Percentiles rank a stretch among this genome's conserved stretches.
Evolutionary conservation across 2,797 vertebrate genomes (phyloP).

Genomic region (Saxicola maurus): DNA sequence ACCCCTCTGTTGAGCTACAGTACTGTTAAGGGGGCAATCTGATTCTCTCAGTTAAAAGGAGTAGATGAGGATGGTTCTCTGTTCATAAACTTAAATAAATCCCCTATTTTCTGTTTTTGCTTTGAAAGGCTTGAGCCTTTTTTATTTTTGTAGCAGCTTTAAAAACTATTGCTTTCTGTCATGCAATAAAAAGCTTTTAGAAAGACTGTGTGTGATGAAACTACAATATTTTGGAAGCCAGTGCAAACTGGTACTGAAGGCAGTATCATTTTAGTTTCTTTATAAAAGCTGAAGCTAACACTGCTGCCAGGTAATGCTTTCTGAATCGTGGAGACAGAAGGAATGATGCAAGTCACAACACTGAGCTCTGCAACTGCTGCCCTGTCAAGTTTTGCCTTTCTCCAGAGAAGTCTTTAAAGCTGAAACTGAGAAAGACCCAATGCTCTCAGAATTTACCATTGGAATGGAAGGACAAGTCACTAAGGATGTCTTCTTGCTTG

Average conservation of each 20-base stretch:
- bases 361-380: background rate
- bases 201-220: background rate
- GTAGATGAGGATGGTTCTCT: background rate
- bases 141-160: background rate
- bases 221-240: background rate
- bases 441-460: conserved; percentile 73
- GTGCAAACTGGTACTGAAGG: background rate
- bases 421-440: background rate
- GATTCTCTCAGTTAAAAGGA: background rate
- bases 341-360: background rate
- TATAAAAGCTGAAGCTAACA: background rate
- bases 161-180: background rate
- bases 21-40: fast-evolving
- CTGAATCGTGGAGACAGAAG: background rate
- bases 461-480: conserved; percentile 84
- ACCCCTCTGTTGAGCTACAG: background rate
- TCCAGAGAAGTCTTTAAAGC: background rate
- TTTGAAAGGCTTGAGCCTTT: background rate
- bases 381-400: background rate
- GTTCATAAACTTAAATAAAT: background rate
- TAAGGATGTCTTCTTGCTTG: conserved; percentile 85
- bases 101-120: background rate
- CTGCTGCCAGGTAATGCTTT: background rate
- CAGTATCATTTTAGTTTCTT: background rate
- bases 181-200: background rate